Base-by-base conservation (phyloP, 92 coral and sea anemone species). In the Phenganax marumi region DNA sequence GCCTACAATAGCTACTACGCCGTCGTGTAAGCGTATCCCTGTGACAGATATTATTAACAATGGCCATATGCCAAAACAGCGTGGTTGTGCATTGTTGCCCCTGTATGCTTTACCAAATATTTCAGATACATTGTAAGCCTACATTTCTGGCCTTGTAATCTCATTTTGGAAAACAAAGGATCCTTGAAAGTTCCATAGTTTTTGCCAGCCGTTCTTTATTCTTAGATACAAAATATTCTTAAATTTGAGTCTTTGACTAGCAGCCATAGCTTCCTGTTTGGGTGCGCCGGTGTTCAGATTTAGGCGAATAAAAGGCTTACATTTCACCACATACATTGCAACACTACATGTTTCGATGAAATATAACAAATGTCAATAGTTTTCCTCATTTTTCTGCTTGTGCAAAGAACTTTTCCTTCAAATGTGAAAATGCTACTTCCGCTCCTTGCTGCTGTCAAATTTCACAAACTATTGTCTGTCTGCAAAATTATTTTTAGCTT, bases 201-300 rank as follows among this genome's bases (percentile, higher is more conserved):
- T 7, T 58, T 58, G n/a, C 6, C 8, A 58, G 8, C n/a, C 8
- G 12, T 58, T 58, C 16, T 16, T 58, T 58, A 23, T 58, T 58
- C 65, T 33, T 33, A 33, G 43, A 33, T 5, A 33, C 43, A 33
- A 23, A 58, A 12, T 58, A 58, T 58, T 18, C 16, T 14, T 14
- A 58, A 23, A 58, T 58, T 58, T 7, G 19, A 7, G 7, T 55
- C 56, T 4, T 52, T 55, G n/a, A n/a, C n/a, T n/a, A n/a, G n/a
- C n/a, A n/a, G n/a, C n/a, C 11, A 8, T 50, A 16, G 10, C 14
- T 23, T 21, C n/a, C 39, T 52, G 46, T 73, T 26, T 73, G 80
- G 80, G 80, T 75, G 80, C 62, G 62, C 52, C 80, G 65, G 17
- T 46, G 65, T 18, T 25, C 21, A 75, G 33, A 73, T 73, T 73